Evolutionary conservation across 1,140 invertebrate genomes (phyloP).

Genomic region (Nebria ingens): DNA sequence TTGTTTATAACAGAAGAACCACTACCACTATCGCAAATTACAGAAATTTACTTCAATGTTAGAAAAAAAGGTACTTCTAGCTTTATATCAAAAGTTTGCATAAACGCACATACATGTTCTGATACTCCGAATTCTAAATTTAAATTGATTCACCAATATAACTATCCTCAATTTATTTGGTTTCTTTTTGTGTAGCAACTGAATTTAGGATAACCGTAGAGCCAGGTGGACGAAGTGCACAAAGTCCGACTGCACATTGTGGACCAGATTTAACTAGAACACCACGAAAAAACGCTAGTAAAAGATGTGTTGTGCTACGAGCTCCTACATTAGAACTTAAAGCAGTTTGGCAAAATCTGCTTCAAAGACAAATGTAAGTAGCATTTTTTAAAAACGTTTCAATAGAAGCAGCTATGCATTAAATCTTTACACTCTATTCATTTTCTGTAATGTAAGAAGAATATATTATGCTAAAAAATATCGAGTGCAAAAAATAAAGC

Average conservation of each 20-base stretch:
- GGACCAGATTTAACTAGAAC: slow-evolving; percentile 44
- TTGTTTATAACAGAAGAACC: slow-evolving; percentile 80
- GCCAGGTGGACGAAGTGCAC: slow-evolving; percentile 41
- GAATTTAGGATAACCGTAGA: slow-evolving; percentile 58
- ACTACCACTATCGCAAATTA: slow-evolving; percentile 60
- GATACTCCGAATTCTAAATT: neutral
- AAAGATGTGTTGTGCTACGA: slow-evolving; percentile 57
- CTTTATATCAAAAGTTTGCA: neutral
- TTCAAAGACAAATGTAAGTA: slow-evolving; percentile 76
- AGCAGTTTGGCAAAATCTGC: slow-evolving; percentile 79
- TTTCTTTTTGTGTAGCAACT: slow-evolving; percentile 48
- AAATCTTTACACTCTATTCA: too few relatives aligned
- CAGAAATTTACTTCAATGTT: slow-evolving; percentile 72
- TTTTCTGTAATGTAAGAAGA: too few relatives aligned
- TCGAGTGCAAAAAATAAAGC: too few relatives aligned
- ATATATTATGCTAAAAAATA: too few relatives aligned
- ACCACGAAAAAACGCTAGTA: slow-evolving; percentile 47
- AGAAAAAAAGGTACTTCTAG: slow-evolving; percentile 59
- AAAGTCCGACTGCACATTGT: slow-evolving; percentile 56
- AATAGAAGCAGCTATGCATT: neutral
- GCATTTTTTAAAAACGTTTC: neutral
- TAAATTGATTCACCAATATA: neutral
- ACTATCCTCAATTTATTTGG: slow-evolving; percentile 13
- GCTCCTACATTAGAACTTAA: slow-evolving; percentile 74
- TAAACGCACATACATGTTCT: neutral